Evolutionary conservation across 2,797 vertebrate species (phyloP), one percentile per base, ranked within the genome.

Genomic region (Mustela erminea): DNA sequence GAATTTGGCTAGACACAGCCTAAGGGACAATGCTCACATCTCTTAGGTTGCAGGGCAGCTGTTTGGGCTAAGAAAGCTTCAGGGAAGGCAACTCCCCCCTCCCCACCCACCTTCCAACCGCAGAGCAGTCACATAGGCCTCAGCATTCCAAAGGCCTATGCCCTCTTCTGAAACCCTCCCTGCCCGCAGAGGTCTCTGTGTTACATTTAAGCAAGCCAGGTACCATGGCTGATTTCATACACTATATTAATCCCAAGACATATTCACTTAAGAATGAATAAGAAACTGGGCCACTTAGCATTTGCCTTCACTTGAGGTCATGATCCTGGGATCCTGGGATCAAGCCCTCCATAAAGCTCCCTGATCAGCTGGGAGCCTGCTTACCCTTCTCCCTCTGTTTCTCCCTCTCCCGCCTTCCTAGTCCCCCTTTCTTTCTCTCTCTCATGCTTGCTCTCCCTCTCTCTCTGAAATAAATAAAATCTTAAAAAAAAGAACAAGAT

Each of bases 61-160:
- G 27, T 64, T 62, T 15, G 27, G 12, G 5, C 60, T 64, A 64
- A 14, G 60, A 64, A 64, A 64, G 27, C 60, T 64, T 64, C 58
- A 2, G 60, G 60, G 27, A 60, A 27, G 25, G 58, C 58, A 60
- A 27, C 52, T 12, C 3, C 25, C 49, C 17, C 52, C 52, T 15
- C 15, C 17, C 17, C 52, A 52, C 10, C 17, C 17, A 3, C 29
- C 7, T 66, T 66, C 32, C 62, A 3, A 18, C 0, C 0, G 32
- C 29, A 17, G 3, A n/a, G 62, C 14, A 15, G 2, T n/a, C 62
- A 3, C 14, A 1, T 1, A 18, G 6, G 32, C 32, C 14, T 66
- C 15, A 0, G 32, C 62, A n/a, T 66, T 66, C 62, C 32, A n/a
- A 66, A 32, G 62, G 29, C 29, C 14, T 1, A 17, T 17, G 15